Evolutionary conservation across 2,797 vertebrate species (phyloP), one percentile per base, ranked within the genome.

Genomic region (Poeciliopsis infans): DNA sequence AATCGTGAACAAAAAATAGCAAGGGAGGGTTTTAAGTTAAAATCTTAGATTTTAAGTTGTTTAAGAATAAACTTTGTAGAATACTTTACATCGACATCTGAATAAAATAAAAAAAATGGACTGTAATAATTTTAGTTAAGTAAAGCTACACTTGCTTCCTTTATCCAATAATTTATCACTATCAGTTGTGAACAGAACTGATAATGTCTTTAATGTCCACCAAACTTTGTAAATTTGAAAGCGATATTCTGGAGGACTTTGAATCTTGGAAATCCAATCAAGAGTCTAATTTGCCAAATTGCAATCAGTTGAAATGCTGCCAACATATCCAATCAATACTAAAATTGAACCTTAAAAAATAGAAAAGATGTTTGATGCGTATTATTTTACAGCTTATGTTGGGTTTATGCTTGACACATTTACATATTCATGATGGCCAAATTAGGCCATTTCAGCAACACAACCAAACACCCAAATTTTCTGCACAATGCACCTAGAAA

Each of bases 1-100:
- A 46, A 70, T 51, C 74, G 79, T 18, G 43, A 25, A 79, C 70
- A 2, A 79, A 68, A 16, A 47, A 59, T 53, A 53, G 49, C 49
- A 53, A 25, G 23, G 49, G 49, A 53, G 20, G 18, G 49, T 7
- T 66, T 66, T 23, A 20, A 39, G 7, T 66, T 15, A 51, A 2
- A 23, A 57, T 61, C 4, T 23, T 73, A 18, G 0, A 23, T 51
- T 72, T 73, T 3, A 79, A 6, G 7, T 66, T 43, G 46, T 46
- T 6, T 41, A 61, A 28, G 11, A 18, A 51, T 41, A 23, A 57
- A 64, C 53, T 41, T 20, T 10, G 33, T 28, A 59, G 16, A 64
- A 75, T 76, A 2, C 51, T 36, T 51, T 47, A 11, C n/a, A 41
- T 51, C 25, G 23, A 41, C 18, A 43, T 69, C 1, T 68, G 36